phyloP scores from a whole-genome alignment of 2,797 vertebrate species.

The Austrolebias charrua region DNA sequence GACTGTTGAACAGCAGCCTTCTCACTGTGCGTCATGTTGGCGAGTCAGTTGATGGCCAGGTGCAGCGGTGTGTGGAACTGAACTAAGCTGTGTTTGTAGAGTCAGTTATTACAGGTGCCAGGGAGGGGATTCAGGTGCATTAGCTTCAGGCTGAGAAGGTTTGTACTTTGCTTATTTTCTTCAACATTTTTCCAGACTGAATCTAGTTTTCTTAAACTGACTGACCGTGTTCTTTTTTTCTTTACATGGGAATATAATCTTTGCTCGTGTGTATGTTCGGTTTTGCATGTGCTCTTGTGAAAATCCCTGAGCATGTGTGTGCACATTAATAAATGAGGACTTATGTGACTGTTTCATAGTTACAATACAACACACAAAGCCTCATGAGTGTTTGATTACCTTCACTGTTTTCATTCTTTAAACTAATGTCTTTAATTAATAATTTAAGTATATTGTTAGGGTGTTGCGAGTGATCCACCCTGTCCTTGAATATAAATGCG shows the following conservation, averaged over 20 bases:
- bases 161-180: constrained; percentile 22
- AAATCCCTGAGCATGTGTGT: constrained; percentile 18
- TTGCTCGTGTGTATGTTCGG: constrained; percentile 18
- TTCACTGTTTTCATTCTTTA: constrained; percentile 47
- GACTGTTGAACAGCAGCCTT: not conserved
- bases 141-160: constrained; percentile 25
- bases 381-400: constrained; percentile 66
- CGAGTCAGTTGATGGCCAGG: not conserved
- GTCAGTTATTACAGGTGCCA: constrained; percentile 58
- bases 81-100: constrained; percentile 9
- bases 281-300: constrained; percentile 25
- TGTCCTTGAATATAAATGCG: constrained; percentile 31
- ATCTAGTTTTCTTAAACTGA: constrained; percentile 25
- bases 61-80: not conserved
- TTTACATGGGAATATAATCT: constrained; percentile 28
- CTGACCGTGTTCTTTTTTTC: constrained; percentile 15
- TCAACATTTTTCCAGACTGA: constrained; percentile 31
- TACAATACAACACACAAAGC: constrained; percentile 57
- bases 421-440: constrained; percentile 58
- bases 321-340: constrained; percentile 38
- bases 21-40: not conserved
- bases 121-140: constrained; percentile 67
- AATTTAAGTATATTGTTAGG: constrained; percentile 66
- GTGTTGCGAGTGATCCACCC: constrained; percentile 45
- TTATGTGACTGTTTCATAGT: constrained; percentile 64